Base-by-base conservation (phyloP, 2,888 invertebrate genomes). In the Eupithecia dodoneata region DNA sequence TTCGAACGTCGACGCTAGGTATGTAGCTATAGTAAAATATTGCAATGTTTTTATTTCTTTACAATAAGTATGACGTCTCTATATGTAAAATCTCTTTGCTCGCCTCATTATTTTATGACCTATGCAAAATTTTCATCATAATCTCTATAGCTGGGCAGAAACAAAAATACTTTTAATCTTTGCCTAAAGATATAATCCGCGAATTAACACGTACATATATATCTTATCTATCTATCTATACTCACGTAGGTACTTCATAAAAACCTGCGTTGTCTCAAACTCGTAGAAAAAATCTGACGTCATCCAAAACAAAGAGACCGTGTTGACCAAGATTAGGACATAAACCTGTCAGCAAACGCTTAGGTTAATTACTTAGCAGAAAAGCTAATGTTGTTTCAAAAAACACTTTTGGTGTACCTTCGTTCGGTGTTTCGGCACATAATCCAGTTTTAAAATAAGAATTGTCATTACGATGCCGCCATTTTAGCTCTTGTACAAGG, bases 291-390 rank as follows among this genome's bases (percentile, higher is more conserved):
- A 63, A 55, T 9, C 59, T 55, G 18, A 55, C 18, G 59, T 18
- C 59, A 18, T 10, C 30, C 63, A 30, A 63, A 30, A 63, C 63
- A 63, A 63, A 18, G 10, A 10, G 12, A 63, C 4, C 4, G 12
- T 63, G 63, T 63, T 63, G 63, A 63, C 63, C 30, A 12, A 63
- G 63, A 18, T 63, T 59, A 45, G 71, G 72, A 80, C 73, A 75
- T 76, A 79, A 80, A 81, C 79, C 71, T 77, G 76, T 66, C 75
- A 45, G 55, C 55, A 55, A 79, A 72, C 72, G 74, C 74, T 77
- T 71, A 63, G 52, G 15, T 49, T 55, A 73, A 79, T 80, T 79
- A 81, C 79, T 80, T 79, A 80, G 77, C 75, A 67, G 79, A 76
- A 76, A 79, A 65, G 66, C 71, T 75, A 73, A 74, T 75, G 78